Percentiles rank a stretch among this genome's conserved stretches.
These are phyloP conservation scores for Nothobranchius kuhntae DNA, from an alignment of 2,113 vertebrate species.

Conservation along the genomic window DNA sequence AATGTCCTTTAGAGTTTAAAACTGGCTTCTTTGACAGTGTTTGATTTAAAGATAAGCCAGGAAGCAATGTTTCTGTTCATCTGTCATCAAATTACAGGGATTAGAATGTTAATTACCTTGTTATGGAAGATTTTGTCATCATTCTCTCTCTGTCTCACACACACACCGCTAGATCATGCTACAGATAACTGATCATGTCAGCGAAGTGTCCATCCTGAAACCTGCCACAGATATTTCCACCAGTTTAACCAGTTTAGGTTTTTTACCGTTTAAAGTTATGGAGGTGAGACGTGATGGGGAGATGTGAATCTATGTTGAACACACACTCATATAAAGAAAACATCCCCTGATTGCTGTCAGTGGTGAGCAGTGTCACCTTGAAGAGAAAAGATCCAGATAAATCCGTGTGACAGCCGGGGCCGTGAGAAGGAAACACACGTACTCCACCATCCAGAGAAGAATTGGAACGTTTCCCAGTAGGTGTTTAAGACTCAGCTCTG, in stretches of 20 bases:
- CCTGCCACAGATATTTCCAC: background rate
- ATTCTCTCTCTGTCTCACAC: no score
- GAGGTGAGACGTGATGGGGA: background rate
- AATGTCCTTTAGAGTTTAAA: no score
- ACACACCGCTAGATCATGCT: background rate
- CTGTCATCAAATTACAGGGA: no score
- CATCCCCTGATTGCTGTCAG: constrained; percentile 35
- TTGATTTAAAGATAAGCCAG: no score
- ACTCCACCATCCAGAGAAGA: constrained; percentile 26
- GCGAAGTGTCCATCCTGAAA: background rate
- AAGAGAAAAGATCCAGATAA: constrained; percentile 28
- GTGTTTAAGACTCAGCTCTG: constrained; percentile 23
- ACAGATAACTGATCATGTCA: background rate
- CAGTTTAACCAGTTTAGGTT: background rate
- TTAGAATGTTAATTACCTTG: no score
- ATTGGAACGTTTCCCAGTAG: constrained; percentile 15
- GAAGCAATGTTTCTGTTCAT: no score
- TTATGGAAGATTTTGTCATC: no score
- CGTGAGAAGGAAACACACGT: constrained; percentile 18
- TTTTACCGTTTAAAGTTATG: background rate
- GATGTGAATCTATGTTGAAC: background rate
- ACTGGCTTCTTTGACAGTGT: no score
- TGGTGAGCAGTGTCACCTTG: constrained; percentile 20
- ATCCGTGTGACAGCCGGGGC: background rate
- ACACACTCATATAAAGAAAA: constrained; percentile 1